Base-by-base conservation (phyloP, 92 coral and sea anemone genomes). In the Virgularia gustaviana region DNA sequence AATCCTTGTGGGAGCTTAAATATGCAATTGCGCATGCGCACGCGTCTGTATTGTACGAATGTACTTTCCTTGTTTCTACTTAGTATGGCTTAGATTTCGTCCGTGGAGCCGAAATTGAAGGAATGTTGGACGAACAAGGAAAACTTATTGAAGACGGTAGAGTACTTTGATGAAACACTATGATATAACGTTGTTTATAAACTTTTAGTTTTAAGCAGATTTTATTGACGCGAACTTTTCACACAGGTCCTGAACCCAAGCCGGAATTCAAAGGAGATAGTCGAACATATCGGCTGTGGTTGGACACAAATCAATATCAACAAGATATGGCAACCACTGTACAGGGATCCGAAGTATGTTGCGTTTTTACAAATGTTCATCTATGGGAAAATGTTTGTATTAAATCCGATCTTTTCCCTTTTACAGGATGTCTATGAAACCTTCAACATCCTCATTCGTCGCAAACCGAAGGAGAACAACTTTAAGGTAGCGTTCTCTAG, bases 381-480 rank as follows among this genome's bases (percentile, higher is more conserved):
- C n/a, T n/a, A 31, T 23, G 18, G 9, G 24, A 27, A 57, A 36
- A 20, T 30, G 6, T 24, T 23, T 24, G 34, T 16, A 4, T 24
- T 34, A 49, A 28, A n/a, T n/a, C n/a, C n/a, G n/a, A 10, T 71
- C 11, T 22, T 70, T 16, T 39, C 38, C 27, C 38, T 39, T 6
- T 35, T 54, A 1, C 61, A 94, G 99, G 99, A 94, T 84, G 89
- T 86, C 0, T 94, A 94, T 49, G 99, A 94, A 55, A 89, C 96
- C 2, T 94, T 89, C 58, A 94, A 94, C 60, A 66, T 94, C 18
- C 87, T 94, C 19, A 79, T 94, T 79, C 73, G 99, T 72, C 83
- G 99, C 32, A 94, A 94, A 81, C 99, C 99, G 4, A 94, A 94
- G 70, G 99, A 94, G 51, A 94, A 94, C 74, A 94, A 94, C 65